A percentile compares a stretch with the other conserved stretches of the same genome.
phyloP scores from a whole-genome alignment of 2,888 invertebrate genomes.

The Oscheius sp. region DNA sequence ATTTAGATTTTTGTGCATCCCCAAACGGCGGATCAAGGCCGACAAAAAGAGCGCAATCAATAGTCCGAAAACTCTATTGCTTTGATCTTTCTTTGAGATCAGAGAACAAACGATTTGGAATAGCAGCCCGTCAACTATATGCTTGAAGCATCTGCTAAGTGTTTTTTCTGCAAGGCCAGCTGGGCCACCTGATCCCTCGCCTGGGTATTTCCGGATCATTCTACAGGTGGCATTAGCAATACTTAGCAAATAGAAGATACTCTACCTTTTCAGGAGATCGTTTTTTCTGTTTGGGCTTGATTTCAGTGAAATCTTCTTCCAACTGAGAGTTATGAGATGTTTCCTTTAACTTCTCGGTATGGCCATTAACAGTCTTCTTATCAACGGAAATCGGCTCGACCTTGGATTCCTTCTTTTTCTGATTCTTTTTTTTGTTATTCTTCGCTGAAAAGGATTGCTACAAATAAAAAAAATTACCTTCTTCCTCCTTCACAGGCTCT shows the following conservation, averaged over 20 bases:
- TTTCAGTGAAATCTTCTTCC: neutral
- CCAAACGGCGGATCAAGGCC: no score
- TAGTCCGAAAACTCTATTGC: no score
- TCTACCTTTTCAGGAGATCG: neutral
- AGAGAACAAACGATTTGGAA: no score
- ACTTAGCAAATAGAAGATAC: neutral
- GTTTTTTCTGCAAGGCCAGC: no score
- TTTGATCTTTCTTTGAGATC: no score
- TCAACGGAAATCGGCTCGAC: neutral
- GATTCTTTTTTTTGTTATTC: conserved; percentile 1
- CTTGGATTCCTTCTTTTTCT: neutral
- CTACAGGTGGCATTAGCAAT: neutral
- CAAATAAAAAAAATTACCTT: neutral
- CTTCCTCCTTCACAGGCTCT: neutral
- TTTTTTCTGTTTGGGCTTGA: neutral
- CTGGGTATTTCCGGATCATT: no score
- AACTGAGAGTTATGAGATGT: neutral
- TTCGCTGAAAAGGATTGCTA: neutral
- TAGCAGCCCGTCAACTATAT: no score
- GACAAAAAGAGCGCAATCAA: no score
- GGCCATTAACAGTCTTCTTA: neutral
- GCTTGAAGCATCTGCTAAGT: no score
- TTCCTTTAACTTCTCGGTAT: no score
- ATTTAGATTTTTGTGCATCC: no score
- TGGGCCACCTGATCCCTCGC: no score